Evolutionary conservation across 2,888 invertebrate genomes (phyloP).

Genomic region (Idaea biselata): DNA sequence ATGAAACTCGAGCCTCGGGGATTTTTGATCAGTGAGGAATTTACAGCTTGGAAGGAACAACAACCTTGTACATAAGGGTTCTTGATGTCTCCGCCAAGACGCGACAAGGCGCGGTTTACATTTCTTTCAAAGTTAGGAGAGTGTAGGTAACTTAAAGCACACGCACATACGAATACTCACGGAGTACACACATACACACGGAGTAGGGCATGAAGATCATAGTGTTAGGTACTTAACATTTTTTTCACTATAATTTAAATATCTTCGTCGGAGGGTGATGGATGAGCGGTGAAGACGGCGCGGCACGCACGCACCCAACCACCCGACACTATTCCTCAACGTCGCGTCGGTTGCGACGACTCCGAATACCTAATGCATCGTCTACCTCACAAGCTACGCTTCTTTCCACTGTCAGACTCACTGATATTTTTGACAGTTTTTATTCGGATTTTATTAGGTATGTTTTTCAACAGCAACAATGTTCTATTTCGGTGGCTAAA

Average conservation of each 20-base stretch:
- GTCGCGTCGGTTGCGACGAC: slow-evolving; percentile 39
- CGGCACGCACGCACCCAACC: slow-evolving; percentile 34
- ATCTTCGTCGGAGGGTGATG: slow-evolving; percentile 43
- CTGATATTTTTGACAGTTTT: not conserved
- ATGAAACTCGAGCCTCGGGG: too few relatives aligned
- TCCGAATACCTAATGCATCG: slow-evolving; percentile 57
- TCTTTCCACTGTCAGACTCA: slow-evolving; percentile 40
- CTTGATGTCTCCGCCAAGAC: too few relatives aligned
- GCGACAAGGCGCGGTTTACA: too few relatives aligned
- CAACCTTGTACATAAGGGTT: too few relatives aligned
- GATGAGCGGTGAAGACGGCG: slow-evolving; percentile 46
- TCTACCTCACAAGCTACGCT: slow-evolving; percentile 15
- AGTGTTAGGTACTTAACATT: not conserved
- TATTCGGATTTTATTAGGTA: not conserved
- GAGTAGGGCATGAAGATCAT: not conserved
- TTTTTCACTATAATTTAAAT: not conserved
- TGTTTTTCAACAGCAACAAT: too few relatives aligned
- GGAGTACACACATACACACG: not conserved
- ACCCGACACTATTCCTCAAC: slow-evolving; percentile 62
- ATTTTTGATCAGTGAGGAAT: too few relatives aligned
- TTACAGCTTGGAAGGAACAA: too few relatives aligned
- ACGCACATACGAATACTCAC: too few relatives aligned
- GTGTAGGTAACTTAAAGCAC: not conserved
- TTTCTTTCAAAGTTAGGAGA: too few relatives aligned
- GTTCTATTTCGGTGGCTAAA: too few relatives aligned